Conservation (phyloP, 2,888 invertebrate genomes). For the Phania funesta region DNA sequence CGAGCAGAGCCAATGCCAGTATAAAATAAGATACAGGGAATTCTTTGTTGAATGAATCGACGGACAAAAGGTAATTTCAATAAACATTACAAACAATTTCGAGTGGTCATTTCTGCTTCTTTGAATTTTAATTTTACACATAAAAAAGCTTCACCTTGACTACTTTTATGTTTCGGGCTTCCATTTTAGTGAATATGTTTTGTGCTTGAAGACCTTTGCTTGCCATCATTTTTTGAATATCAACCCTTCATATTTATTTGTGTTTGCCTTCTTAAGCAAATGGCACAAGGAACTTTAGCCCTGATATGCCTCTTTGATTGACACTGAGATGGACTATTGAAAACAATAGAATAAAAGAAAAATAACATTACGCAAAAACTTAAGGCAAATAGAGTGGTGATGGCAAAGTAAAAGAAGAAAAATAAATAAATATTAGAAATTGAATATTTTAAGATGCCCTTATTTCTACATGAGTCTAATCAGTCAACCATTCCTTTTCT, state of each 20-base stretch:
- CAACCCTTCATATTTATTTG: conserved; percentile 30
- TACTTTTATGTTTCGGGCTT: neutral
- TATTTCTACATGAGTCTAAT: neutral
- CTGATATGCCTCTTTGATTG: conserved; percentile 49
- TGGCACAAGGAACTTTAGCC: neutral
- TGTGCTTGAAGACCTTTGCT: neutral
- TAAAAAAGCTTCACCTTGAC: neutral
- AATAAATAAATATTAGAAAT: neutral
- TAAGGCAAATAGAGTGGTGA: neutral
- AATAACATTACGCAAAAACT: neutral
- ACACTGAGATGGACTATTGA: conserved; percentile 25
- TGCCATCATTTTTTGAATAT: neutral
- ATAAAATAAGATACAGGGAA: no score
- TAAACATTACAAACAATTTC: conserved; percentile 4
- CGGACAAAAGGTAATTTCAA: neutral
- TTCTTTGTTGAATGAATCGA: neutral
- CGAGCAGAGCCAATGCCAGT: no score
- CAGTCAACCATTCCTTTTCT: neutral
- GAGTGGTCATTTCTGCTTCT: conserved; percentile 38
- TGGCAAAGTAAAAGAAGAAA: neutral
- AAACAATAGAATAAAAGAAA: conserved; percentile 8
- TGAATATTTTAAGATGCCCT: neutral
- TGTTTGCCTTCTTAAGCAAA: neutral
- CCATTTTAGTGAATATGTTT: neutral
- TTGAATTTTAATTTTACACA: neutral